These are phyloP conservation scores for Mus pahari DNA, from an alignment of 2,113 vertebrate species.

Conservation along the genomic window DNA sequence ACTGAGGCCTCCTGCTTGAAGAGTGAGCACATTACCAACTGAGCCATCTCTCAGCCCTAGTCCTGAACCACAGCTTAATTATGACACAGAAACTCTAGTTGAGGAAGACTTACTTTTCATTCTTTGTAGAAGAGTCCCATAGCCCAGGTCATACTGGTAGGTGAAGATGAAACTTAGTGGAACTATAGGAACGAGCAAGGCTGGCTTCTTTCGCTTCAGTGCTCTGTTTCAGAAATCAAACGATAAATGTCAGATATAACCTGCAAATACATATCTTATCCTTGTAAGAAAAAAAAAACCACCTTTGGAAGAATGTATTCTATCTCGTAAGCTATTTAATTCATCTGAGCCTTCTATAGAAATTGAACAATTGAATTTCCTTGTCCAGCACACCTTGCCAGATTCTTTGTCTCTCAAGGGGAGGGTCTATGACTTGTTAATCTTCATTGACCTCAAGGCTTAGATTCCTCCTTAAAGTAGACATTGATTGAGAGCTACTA, in stretches of 20 bases:
- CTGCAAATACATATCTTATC: not conserved
- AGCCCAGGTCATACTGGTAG: constrained; percentile 93
- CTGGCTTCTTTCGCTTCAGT: constrained; percentile 88
- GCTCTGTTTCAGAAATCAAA: constrained; percentile 85
- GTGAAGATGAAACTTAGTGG: constrained; percentile 91
- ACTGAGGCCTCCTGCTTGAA: not conserved
- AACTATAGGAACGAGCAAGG: constrained; percentile 88
- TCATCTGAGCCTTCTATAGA: constrained; percentile 1
- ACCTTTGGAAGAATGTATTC: constrained; percentile 33
- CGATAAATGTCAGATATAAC: constrained; percentile 15
- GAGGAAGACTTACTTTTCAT: constrained; percentile 89
- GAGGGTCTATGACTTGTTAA: constrained; percentile 5
- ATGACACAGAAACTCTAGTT: constrained; percentile 42
- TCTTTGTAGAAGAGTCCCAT: constrained; percentile 90
- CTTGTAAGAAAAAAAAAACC: not conserved
- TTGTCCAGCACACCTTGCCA: not conserved
- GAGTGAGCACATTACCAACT: not conserved
- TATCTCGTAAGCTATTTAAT: constrained; percentile 25
- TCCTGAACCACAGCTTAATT: constrained; percentile 34
- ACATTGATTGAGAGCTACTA: not conserved
- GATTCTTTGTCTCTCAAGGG: not conserved
- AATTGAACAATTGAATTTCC: constrained; percentile 42
- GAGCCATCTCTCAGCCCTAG: not conserved
- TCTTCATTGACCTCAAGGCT: constrained; percentile 40
- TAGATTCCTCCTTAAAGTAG: constrained; percentile 29